Base-by-base conservation (phyloP, 2,797 vertebrate genomes). In the Coccyzus lansbergi region DNA sequence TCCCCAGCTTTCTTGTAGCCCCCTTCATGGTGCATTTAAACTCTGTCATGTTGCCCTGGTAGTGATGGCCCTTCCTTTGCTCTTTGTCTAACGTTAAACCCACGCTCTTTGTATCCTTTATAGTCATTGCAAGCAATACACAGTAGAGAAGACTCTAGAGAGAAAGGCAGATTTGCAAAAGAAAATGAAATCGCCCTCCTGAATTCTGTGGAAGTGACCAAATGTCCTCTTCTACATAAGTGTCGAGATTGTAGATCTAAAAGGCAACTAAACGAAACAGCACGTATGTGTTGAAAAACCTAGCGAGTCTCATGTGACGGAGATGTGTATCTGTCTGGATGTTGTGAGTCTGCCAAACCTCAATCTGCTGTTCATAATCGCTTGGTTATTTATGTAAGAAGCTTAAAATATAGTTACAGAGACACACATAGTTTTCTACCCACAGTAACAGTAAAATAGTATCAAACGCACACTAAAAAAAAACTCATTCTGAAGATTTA, bases 121-220 rank as follows among this genome's bases (percentile, higher is more conserved):
- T 16, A 40, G 29, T 36, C 56, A 29, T 63, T 0, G 0, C n/a
- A 36, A 67, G 34, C 44, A 42, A 42, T 12, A 33, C 1, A 20
- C 40, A 62, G 24, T 5, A 72, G 31, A 79, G 59, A 51, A 76
- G 80, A 40, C 34, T 31, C 20, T 6, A 68, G 70, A 64, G 70
- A 64, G 51, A 49, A 81, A 76, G 76, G 52, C n/a, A 60, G 67
- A 21, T 46, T 4, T 5, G 46, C 64, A 88, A 85, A 82, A 85
- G 76, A 82, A 92, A 92, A 78, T 28, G 70, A 94, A 92, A 90
- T 56, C 56, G 6, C 67, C 62, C 55, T 77, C 65, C 80, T 78
- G 46, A 85, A 85, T 92, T 92, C 91, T 82, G 84, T 64, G 48
- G 70, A 88, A 94, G 78, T 68, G 64, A 84, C 46, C 56, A 69